Conservation (phyloP, 2,888 invertebrate genomes). For the Trilocha varians region DNA sequence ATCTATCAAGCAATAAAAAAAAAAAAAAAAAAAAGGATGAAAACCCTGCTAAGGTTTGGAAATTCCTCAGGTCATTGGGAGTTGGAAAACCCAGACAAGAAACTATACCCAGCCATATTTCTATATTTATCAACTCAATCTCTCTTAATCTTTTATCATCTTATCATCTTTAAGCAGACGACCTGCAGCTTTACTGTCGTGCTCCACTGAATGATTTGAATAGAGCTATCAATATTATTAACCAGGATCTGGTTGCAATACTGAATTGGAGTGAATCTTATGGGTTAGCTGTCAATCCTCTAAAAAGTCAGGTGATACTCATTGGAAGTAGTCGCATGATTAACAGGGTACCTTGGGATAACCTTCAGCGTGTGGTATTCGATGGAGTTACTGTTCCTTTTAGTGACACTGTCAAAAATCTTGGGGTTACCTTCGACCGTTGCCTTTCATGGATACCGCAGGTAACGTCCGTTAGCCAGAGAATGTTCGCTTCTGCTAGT, state of each 20-base stretch:
- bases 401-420: neutral
- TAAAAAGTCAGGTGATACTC: neutral
- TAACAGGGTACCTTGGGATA: neutral
- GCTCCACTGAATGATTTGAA: too few species aligned
- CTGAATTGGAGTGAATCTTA: too few species aligned
- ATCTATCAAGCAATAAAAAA: too few species aligned
- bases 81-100: neutral
- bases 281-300: conserved; percentile 5
- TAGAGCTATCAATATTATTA: too few species aligned
- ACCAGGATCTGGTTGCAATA: too few species aligned
- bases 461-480: neutral
- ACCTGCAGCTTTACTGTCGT: too few species aligned
- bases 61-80: too few species aligned
- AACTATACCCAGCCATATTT: too few species aligned
- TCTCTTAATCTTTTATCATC: too few species aligned
- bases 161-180: too few species aligned
- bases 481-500: neutral
- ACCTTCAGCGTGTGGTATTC: neutral
- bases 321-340: neutral
- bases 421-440: neutral
- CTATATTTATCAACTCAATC: too few species aligned
- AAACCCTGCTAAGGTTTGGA: neutral
- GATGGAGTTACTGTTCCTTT: neutral
- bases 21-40: too few species aligned
- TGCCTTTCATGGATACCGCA: neutral